A percentile compares a stretch with the other conserved stretches of the same genome.
phyloP scores from a whole-genome alignment of 2,888 invertebrate species.

The Brenthis hecate region DNA sequence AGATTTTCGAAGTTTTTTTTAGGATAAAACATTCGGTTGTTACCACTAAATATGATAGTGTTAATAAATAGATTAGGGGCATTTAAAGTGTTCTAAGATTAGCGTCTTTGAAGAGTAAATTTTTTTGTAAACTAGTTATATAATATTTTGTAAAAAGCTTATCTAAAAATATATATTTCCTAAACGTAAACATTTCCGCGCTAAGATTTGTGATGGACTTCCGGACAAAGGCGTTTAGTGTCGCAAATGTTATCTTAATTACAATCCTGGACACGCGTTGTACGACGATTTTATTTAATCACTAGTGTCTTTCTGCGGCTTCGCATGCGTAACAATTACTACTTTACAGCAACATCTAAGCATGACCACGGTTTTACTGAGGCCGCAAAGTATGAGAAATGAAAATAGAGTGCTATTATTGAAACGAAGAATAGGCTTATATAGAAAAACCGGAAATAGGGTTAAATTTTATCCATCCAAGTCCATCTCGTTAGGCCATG shows the following conservation, averaged over 20 bases:
- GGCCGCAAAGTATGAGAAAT: too few relatives aligned
- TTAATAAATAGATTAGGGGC: conserved; percentile 36
- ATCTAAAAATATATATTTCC: conserved; percentile 27
- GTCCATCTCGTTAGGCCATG: too few relatives aligned
- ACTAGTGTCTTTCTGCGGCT: too few relatives aligned
- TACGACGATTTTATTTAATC: conserved; percentile 2
- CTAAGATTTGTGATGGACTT: conserved; percentile 30
- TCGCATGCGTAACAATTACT: too few relatives aligned
- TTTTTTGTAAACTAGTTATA: background rate
- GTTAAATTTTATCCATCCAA: too few relatives aligned
- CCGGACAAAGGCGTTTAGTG: conserved; percentile 26
- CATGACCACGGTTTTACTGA: too few relatives aligned
- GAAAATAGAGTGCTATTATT: too few relatives aligned
- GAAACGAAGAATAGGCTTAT: too few relatives aligned
- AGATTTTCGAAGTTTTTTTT: conserved; percentile 44
- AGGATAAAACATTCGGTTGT: conserved; percentile 62
- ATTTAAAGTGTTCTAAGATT: conserved; percentile 11
- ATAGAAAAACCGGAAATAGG: too few relatives aligned
- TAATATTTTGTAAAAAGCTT: background rate
- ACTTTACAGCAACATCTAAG: too few relatives aligned
- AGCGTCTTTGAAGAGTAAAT: background rate
- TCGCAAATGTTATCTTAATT: conserved; percentile 21
- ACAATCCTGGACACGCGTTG: conserved; percentile 18
- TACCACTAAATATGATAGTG: conserved; percentile 59
- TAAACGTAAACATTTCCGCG: conserved; percentile 25